A percentile compares a stretch with the other conserved stretches of the same genome.
Conservation (phyloP, 1,140 invertebrate species). For the Bombus soroeensis region DNA sequence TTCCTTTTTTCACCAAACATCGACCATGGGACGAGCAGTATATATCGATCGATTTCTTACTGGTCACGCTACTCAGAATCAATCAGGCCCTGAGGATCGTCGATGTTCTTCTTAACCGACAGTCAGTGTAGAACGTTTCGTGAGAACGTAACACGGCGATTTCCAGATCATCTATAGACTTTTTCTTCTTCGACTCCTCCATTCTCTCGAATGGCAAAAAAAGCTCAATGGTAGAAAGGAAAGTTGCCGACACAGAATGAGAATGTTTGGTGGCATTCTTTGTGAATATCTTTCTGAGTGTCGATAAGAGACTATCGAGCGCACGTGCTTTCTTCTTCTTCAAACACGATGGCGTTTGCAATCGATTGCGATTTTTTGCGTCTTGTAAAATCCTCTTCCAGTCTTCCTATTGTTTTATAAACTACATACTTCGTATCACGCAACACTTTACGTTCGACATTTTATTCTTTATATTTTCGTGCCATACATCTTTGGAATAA, state of each 20-base stretch:
- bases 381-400: not conserved
- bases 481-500: not conserved
- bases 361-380: not conserved
- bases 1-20: conserved; percentile 60
- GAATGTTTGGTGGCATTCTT: not conserved
- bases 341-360: not conserved
- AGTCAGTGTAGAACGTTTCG: conserved; percentile 16
- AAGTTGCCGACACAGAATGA: not conserved
- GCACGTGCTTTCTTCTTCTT: not conserved
- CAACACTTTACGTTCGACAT: too few species aligned
- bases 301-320: not conserved
- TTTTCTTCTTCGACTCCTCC: not conserved
- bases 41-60: conserved; percentile 64
- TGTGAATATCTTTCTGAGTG: not conserved
- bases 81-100: conserved; percentile 29
- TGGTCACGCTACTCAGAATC: conserved; percentile 59
- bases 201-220: not conserved
- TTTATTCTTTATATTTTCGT: too few species aligned
- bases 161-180: not conserved
- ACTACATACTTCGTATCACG: too few species aligned
- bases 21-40: conserved; percentile 41
- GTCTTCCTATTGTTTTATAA: too few species aligned
- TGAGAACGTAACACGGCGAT: conserved; percentile 16
- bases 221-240: too few species aligned
- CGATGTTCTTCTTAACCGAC: not conserved